Percentiles rank a stretch among this genome's conserved stretches.
These are phyloP conservation scores for Globodera rostochiensis DNA, from an alignment of 1,140 invertebrate species.

Conservation along the genomic window DNA sequence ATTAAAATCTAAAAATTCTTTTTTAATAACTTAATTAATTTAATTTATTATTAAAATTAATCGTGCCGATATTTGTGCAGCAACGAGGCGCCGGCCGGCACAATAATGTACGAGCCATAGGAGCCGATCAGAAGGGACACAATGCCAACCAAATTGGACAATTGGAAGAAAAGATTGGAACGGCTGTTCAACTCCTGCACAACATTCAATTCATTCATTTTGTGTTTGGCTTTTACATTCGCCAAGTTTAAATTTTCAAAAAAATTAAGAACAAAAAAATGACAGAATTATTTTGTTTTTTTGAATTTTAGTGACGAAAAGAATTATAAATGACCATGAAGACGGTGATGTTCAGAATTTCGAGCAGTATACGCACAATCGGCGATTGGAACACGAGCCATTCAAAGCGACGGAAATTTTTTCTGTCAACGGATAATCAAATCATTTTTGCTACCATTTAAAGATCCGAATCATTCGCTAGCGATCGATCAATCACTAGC, in stretches of 20 bases:
- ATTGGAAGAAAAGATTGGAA: conserved; percentile 51
- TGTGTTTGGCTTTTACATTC: background rate
- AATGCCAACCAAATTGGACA: conserved; percentile 59
- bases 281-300: too few species aligned
- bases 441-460: too few species aligned
- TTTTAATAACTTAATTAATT: too few species aligned
- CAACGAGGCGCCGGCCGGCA: conserved; percentile 50
- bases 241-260: too few species aligned
- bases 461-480: too few species aligned
- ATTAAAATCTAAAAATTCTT: too few species aligned
- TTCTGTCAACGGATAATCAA: conserved; percentile 16
- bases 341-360: conserved; percentile 57
- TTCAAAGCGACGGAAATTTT: conserved; percentile 56
- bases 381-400: conserved; percentile 63
- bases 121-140: conserved; percentile 60
- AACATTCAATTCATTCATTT: background rate
- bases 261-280: too few species aligned
- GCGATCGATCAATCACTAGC: too few species aligned
- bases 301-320: too few species aligned
- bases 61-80: background rate
- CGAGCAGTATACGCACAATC: conserved; percentile 52
- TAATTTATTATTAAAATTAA: background rate
- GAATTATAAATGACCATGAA: conserved; percentile 35
- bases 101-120: conserved; percentile 59
- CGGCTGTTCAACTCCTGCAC: conserved; percentile 46